phyloP scores from a whole-genome alignment of 2,888 invertebrate species.

The Leptinotarsa rubiginosa region DNA sequence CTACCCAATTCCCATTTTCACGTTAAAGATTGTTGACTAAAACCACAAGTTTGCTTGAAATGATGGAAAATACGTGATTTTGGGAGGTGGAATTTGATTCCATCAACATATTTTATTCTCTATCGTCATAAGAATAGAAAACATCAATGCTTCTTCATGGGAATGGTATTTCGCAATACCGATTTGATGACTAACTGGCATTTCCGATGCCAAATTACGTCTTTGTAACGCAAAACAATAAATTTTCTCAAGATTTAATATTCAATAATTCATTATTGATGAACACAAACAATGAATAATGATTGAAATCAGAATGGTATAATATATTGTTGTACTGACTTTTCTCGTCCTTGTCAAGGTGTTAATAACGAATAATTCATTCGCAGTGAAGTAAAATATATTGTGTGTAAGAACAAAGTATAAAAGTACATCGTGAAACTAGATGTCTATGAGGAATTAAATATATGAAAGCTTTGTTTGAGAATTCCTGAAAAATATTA shows the following conservation, averaged over 20 bases:
- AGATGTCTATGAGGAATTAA: too few relatives aligned
- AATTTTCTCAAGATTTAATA: not conserved
- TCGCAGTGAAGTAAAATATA: not conserved
- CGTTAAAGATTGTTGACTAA: not conserved
- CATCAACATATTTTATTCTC: not conserved
- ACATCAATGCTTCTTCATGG: not conserved
- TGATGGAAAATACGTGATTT: not conserved
- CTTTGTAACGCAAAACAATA: not conserved
- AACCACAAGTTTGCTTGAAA: not conserved
- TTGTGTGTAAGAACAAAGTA: too few relatives aligned
- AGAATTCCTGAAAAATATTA: too few relatives aligned
- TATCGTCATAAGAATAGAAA: not conserved
- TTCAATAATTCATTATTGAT: conserved; percentile 8
- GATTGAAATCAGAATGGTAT: not conserved
- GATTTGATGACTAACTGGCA: conserved; percentile 6
- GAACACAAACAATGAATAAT: not conserved
- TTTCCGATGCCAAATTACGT: conserved; percentile 7
- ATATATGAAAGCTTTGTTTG: too few relatives aligned
- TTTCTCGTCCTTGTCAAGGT: not conserved
- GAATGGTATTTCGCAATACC: not conserved
- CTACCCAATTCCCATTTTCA: not conserved
- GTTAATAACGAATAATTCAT: not conserved
- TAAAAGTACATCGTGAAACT: too few relatives aligned
- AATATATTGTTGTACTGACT: not conserved
- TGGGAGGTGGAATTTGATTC: not conserved